Evolutionary conservation across 2,888 invertebrate genomes (phyloP).

Genomic region (Mesochorus sp.): DNA sequence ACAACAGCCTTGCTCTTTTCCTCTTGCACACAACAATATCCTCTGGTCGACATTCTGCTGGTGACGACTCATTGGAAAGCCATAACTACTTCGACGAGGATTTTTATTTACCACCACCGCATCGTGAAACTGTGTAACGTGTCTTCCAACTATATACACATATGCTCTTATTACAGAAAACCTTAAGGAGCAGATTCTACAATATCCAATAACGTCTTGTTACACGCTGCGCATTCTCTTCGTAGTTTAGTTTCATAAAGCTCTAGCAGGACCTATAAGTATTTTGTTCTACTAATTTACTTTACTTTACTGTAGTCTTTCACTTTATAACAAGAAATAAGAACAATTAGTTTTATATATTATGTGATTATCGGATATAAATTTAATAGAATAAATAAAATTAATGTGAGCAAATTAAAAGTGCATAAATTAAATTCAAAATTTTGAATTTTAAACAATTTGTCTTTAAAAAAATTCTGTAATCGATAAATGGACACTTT

Average conservation of each 20-base stretch:
- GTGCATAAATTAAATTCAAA: no score
- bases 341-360: background rate
- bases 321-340: background rate
- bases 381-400: no score
- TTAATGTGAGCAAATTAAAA: no score
- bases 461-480: no score
- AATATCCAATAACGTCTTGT: constrained; percentile 9
- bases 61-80: constrained; percentile 67
- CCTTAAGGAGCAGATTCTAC: background rate
- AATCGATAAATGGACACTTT: no score
- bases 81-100: constrained; percentile 57
- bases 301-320: background rate
- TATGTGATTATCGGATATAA: no score
- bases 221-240: background rate
- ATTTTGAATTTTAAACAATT: no score
- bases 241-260: background rate
- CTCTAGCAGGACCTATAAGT: background rate
- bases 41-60: constrained; percentile 33
- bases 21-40: background rate
- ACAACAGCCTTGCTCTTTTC: background rate
- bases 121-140: constrained; percentile 10
- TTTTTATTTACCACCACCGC: constrained; percentile 50
- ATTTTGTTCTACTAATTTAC: background rate
- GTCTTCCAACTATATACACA: constrained; percentile 4
- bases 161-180: background rate